Percentiles rank a stretch among this genome's conserved stretches.
Evolutionary conservation across 2,888 invertebrate genomes (phyloP).

Genomic region (Pollenia amentaria): DNA sequence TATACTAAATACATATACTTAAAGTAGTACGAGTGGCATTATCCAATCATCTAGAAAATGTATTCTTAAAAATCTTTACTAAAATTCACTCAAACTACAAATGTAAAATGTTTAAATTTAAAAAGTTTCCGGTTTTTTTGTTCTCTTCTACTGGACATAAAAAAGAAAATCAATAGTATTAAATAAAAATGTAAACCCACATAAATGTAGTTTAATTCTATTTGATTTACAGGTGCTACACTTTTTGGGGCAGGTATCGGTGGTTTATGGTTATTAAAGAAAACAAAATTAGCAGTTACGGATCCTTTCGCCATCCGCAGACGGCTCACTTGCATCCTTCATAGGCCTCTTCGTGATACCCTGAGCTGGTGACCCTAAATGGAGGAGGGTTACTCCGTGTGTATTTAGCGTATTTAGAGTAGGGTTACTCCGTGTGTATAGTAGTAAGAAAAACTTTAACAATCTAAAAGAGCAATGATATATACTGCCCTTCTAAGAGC

Average conservation of each 20-base stretch:
- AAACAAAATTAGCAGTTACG: not conserved
- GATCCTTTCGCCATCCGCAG: not conserved
- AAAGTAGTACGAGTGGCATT: constrained; percentile 39
- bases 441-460: no score
- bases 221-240: not conserved
- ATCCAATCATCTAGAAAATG: constrained; percentile 60
- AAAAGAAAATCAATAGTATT: constrained; percentile 12
- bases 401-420: no score
- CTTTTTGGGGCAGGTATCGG: not conserved
- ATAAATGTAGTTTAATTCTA: constrained; percentile 38
- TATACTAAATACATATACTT: not conserved
- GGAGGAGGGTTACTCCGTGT: no score
- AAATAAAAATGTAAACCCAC: constrained; percentile 15
- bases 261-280: not conserved
- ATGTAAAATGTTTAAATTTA: constrained; percentile 30
- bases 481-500: no score
- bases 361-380: no score
- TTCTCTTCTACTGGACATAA: not conserved
- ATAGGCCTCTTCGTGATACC: no score
- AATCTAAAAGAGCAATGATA: no score
- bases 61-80: constrained; percentile 46
- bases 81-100: constrained; percentile 43
- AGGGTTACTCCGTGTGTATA: no score
- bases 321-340: no score
- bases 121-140: not conserved